A percentile compares a stretch with the other conserved stretches of the same genome.
These are phyloP conservation scores for Liolophura sinensis DNA, from an alignment of 1,140 invertebrate species.

Conservation along the genomic window DNA sequence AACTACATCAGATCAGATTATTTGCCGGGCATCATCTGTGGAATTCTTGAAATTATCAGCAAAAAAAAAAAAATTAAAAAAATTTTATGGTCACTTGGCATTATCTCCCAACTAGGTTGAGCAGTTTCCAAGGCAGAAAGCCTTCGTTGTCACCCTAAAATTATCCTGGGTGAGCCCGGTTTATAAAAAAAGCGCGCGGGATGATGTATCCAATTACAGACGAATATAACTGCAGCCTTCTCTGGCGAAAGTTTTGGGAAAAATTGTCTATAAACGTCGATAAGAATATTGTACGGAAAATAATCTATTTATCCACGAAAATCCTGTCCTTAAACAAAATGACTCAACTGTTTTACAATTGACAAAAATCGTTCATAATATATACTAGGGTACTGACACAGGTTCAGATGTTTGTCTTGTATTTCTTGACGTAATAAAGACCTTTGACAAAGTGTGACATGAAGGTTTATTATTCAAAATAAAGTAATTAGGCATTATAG, in stretches of 20 bases:
- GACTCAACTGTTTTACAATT: constrained; percentile 9
- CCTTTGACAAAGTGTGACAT: constrained; percentile 11
- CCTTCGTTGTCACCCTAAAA: too few relatives aligned
- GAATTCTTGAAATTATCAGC: too few relatives aligned
- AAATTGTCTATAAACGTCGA: too few relatives aligned
- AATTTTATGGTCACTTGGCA: too few relatives aligned
- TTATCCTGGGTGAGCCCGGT: too few relatives aligned
- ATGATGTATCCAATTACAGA: too few relatives aligned
- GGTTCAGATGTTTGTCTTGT: constrained; percentile 7
- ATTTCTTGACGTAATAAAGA: constrained; percentile 12
- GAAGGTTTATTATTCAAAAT: constrained; percentile 14
- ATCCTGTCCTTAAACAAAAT: not conserved
- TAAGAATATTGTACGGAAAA: not conserved
- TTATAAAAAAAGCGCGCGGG: too few relatives aligned
- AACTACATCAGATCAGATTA: too few relatives aligned
- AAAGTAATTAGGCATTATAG: constrained; percentile 6
- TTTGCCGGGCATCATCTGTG: too few relatives aligned
- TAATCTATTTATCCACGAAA: not conserved
- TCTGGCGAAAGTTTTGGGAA: constrained; percentile 9
- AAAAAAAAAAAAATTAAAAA: too few relatives aligned
- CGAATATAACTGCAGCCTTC: constrained; percentile 11
- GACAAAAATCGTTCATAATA: constrained; percentile 10
- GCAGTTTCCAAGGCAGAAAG: too few relatives aligned
- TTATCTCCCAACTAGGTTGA: too few relatives aligned
- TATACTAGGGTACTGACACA: constrained; percentile 2